These are phyloP conservation scores for Hyla sarda DNA, from an alignment of 2,113 vertebrate species.

Conservation along the genomic window DNA sequence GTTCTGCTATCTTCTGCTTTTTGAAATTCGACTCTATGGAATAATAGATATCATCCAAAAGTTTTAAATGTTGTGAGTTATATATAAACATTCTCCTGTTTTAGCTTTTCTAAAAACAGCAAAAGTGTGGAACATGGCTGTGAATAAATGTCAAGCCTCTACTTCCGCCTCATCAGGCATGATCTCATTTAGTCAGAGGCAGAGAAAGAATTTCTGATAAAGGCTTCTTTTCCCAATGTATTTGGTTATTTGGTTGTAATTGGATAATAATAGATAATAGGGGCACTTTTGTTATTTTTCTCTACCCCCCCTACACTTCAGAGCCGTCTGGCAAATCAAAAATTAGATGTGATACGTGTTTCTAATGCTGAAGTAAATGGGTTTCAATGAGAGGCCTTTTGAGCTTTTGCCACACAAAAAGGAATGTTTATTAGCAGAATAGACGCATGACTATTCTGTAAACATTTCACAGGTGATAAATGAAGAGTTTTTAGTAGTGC, in stretches of 20 bases:
- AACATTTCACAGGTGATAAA: conserved; percentile 59
- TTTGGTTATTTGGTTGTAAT: conserved; percentile 52
- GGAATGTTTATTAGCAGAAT: conserved; percentile 39
- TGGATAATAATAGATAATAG: conserved; percentile 54
- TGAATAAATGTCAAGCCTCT: conserved; percentile 45
- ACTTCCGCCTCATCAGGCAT: conserved; percentile 43
- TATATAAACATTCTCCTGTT: conserved; percentile 5
- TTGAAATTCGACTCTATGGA: not conserved
- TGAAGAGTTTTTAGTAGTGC: conserved; percentile 56
- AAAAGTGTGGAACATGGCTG: conserved; percentile 18
- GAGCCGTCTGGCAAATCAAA: conserved; percentile 44
- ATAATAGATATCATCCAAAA: not conserved
- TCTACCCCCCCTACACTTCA: conserved; percentile 23
- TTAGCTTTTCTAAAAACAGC: conserved; percentile 4
- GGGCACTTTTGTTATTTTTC: conserved; percentile 29
- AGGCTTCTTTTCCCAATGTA: conserved; percentile 39
- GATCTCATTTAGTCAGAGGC: conserved; percentile 41
- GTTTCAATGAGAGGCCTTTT: conserved; percentile 17
- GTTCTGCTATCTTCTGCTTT: too few relatives aligned
- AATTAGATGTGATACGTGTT: conserved; percentile 45
- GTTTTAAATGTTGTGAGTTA: not conserved
- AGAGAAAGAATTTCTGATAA: conserved; percentile 38
- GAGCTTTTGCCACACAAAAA: conserved; percentile 37
- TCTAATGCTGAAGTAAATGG: conserved; percentile 41
- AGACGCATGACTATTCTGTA: conserved; percentile 39